phyloP scores from a whole-genome alignment of 1,140 invertebrate species.

The Rhopalosiphum maidis region DNA sequence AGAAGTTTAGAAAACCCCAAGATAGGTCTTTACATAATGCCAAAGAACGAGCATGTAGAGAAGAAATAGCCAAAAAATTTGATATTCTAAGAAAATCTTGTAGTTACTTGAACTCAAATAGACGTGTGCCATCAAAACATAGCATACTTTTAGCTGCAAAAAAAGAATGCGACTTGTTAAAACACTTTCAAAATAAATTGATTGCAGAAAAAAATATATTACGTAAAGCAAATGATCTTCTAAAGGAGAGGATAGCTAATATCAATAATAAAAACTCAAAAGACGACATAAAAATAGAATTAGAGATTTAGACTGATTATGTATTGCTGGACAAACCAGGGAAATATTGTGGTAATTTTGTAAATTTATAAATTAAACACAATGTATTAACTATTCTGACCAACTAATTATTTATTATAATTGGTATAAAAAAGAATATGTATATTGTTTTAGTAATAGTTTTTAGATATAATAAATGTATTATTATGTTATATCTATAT shows the following conservation, averaged over 20 bases:
- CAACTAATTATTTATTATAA: neutral
- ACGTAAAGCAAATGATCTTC: neutral
- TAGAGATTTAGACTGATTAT: neutral
- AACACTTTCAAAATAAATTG: neutral
- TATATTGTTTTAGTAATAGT: neutral
- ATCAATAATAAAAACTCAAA: neutral
- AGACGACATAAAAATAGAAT: neutral
- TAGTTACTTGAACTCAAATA: neutral
- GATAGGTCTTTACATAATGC: conserved; percentile 13
- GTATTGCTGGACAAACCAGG: neutral
- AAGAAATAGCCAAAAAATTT: neutral
- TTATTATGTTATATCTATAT: neutral
- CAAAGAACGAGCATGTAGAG: neutral
- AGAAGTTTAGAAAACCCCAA: neutral
- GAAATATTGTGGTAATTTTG: neutral
- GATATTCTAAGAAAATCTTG: neutral
- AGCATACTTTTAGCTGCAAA: conserved; percentile 38
- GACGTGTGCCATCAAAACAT: conserved; percentile 22
- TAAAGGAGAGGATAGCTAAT: neutral
- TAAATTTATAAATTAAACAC: neutral
- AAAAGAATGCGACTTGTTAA: conserved; percentile 4
- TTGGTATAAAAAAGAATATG: neutral
- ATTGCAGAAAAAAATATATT: neutral
- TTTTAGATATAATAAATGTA: neutral
- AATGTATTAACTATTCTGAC: neutral